Base-by-base conservation (phyloP, 2,888 invertebrate genomes). In the Trisateles emortualis region DNA sequence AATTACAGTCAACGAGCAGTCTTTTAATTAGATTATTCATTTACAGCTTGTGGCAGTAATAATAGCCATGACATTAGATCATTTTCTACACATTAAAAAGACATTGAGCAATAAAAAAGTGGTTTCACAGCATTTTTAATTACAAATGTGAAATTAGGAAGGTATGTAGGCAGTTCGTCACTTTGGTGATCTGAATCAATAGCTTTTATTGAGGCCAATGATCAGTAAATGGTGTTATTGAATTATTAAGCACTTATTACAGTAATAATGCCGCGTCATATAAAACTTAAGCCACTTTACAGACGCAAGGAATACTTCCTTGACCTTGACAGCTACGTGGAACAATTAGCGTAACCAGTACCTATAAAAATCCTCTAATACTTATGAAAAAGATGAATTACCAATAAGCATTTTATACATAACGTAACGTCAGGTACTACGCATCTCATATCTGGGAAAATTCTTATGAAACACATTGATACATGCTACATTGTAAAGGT, bases 381-480 rank as follows among this genome's bases (percentile, higher is more conserved):
- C n/a, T n/a, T n/a, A n/a, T n/a, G n/a, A n/a, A n/a, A n/a, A n/a
- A n/a, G n/a, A n/a, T n/a, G n/a, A n/a, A n/a, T n/a, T n/a, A n/a
- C n/a, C n/a, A n/a, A n/a, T n/a, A n/a, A n/a, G n/a, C n/a, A n/a
- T n/a, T n/a, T 22, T 51, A 13, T 22, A 13, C 11, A 40, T 10
- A 45, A 13, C 11, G 48, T 42, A 50, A 62, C 45, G 50, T 51
- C 45, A 47, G 43, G 49, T 26, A 78, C 72, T 81, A 81, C 84
- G 83, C 76, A 72, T 64, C 58, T 41, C 9, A 16, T 52, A 70
- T 55, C 69, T 79, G 76, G 77, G 76, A 83, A 79, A 76, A 81
- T 78, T 76, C 64, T 68, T 74, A 72, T 76, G 73, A 72, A 78
- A 83, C 77, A 65, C 44, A 76, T 64, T 64, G 46, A 59, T 58